Evolutionary conservation across 2,888 invertebrate species (phyloP).

Genomic region (Aphidoletes aphidimyza): DNA sequence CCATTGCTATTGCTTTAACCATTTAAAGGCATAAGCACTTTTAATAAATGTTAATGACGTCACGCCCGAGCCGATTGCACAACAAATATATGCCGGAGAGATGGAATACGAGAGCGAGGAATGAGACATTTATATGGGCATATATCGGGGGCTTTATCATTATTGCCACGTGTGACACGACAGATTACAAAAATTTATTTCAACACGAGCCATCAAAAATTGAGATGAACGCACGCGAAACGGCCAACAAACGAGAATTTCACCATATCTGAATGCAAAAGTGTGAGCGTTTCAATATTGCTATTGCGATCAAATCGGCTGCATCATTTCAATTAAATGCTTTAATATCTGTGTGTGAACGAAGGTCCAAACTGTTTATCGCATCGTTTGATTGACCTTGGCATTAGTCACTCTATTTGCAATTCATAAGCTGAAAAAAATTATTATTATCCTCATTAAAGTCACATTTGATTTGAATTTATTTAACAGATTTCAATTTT

Average conservation of each 20-base stretch:
- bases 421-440: constrained; percentile 37
- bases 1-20: no score
- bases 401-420: constrained; percentile 1
- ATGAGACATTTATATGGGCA: no score
- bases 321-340: constrained; percentile 21
- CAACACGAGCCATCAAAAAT: constrained; percentile 26
- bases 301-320: neutral
- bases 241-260: neutral
- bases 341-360: neutral
- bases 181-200: constrained; percentile 53
- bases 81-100: neutral
- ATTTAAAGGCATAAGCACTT: neutral
- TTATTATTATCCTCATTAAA: constrained; percentile 25
- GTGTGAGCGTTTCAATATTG: neutral
- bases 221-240: neutral
- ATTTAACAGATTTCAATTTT: constrained; percentile 4
- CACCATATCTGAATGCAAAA: constrained; percentile 19
- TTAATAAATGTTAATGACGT: constrained; percentile 54
- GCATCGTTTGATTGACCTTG: neutral
- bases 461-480: constrained; percentile 25
- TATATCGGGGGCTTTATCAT: constrained; percentile 56
- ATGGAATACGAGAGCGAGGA: no score
- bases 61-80: constrained; percentile 12
- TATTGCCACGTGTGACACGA: constrained; percentile 59
- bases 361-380: neutral